Base-by-base conservation (phyloP, 2,113 vertebrate species). In the Mesitornis unicolor region DNA sequence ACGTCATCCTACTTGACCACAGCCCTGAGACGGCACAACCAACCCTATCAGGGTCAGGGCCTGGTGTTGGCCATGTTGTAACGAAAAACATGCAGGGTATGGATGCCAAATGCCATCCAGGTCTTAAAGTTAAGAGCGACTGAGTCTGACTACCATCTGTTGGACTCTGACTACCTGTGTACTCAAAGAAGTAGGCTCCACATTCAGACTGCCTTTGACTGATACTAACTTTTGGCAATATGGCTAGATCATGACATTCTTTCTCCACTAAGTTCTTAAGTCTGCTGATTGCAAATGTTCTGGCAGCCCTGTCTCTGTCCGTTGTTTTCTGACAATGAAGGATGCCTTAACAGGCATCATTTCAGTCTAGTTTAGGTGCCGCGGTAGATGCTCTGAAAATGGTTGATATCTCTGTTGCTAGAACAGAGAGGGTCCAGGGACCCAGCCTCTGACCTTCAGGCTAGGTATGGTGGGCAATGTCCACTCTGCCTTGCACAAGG, bases 101-200 rank as follows among this genome's bases (percentile, higher is more conserved):
- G 10, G 1, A 0, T 67, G 43, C 8, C 70, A 47, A 56, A 76
- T 76, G 25, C 24, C 28, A 59, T 36, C 15, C 26, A 35, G 16
- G 2, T 68, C 31, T 26, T 64, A 21, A 76, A 54, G 36, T 51
- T 33, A 68, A 70, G 38, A 64, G 47, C 35, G 40, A 35, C 16
- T 0, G 1, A 43, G 24, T 35, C 48, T 0, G 2, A n/a, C 9
- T 24, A 25, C 8, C 35, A 4, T 19, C 16, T 47, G 22, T 29
- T 65, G 59, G 35, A 9, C 22, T 83, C 16, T 35, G 61, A 42
- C 16, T 68, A 3, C 40, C 26, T 42, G 16, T 51, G 20, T 22
- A 50, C 56, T 47, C 17, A 50, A 16, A 19, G 33, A 21, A 35
- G 11, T 13, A 73, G 75, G 26, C 4, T 42, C 29, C 19, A 76